Evolutionary conservation across 2,888 invertebrate species (phyloP).

Genomic region (Ommatoiulus sabulosus): DNA sequence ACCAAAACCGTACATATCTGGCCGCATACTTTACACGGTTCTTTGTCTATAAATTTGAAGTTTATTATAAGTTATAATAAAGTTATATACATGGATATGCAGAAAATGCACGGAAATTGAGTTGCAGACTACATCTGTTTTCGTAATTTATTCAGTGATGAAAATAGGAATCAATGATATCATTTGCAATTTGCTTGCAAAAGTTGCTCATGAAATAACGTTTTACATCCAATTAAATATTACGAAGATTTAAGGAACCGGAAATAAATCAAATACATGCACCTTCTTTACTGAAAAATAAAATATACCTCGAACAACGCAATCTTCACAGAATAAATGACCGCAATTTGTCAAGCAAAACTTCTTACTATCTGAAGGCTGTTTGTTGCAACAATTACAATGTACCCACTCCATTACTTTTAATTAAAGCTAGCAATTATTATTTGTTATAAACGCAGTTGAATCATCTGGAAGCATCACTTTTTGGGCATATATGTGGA

Average conservation of each 20-base stretch:
- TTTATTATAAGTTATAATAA: background rate
- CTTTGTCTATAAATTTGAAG: slow-evolving; percentile 14
- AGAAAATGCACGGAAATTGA: background rate
- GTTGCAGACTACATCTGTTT: too few relatives aligned
- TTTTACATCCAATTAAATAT: too few relatives aligned
- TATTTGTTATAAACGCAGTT: too few relatives aligned
- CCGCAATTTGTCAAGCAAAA: slow-evolving; percentile 53
- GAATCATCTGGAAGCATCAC: too few relatives aligned
- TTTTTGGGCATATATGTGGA: background rate
- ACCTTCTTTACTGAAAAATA: background rate
- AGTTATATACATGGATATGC: background rate
- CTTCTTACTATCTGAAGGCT: slow-evolving; percentile 14
- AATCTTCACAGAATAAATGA: slow-evolving; percentile 52
- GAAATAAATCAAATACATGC: too few relatives aligned
- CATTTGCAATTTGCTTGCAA: too few relatives aligned
- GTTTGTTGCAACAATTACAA: slow-evolving; percentile 48
- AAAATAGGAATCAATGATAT: too few relatives aligned
- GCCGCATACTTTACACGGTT: slow-evolving; percentile 37
- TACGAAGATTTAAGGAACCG: too few relatives aligned
- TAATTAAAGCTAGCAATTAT: background rate
- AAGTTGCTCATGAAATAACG: too few relatives aligned
- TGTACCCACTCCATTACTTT: slow-evolving; percentile 54
- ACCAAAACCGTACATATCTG: slow-evolving; percentile 45
- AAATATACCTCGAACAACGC: slow-evolving; percentile 45
- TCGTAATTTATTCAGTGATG: too few relatives aligned